Conservation (phyloP, 2,797 vertebrate genomes). For the Lutjanus argentimaculatus region DNA sequence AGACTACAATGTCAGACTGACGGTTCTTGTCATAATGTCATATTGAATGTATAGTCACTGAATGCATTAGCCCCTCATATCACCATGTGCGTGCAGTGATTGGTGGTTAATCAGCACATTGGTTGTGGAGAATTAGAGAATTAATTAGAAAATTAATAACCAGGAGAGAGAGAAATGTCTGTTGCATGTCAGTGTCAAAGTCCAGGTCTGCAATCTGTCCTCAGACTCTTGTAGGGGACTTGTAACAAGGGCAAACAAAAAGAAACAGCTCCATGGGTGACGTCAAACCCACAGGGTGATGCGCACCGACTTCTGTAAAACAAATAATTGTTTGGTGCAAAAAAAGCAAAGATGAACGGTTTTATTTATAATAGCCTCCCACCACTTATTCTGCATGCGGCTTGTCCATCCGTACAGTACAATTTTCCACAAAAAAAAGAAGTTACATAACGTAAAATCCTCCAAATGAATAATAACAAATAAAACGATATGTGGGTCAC, state of each 20-base stretch:
- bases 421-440: slow-evolving; percentile 56
- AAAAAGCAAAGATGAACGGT: slow-evolving; percentile 38
- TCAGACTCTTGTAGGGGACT: neutral
- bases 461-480: slow-evolving; percentile 56
- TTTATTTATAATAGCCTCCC: slow-evolving; percentile 71
- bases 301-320: slow-evolving; percentile 7
- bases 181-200: slow-evolving; percentile 45
- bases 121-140: slow-evolving; percentile 60
- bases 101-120: slow-evolving; percentile 55
- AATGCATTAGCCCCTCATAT: slow-evolving; percentile 38
- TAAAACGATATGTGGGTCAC: slow-evolving; percentile 60
- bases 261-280: neutral
- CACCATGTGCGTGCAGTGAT: slow-evolving; percentile 32
- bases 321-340: slow-evolving; percentile 21
- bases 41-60: slow-evolving; percentile 13
- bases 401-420: slow-evolving; percentile 31
- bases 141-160: slow-evolving; percentile 74
- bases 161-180: slow-evolving; percentile 41
- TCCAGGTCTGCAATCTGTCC: slow-evolving; percentile 33
- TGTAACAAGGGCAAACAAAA: neutral
- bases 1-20: slow-evolving; percentile 1
- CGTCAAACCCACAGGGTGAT: slow-evolving; percentile 23
- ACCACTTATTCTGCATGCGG: slow-evolving; percentile 44
- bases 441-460: slow-evolving; percentile 57
- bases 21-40: slow-evolving; percentile 35